Base-by-base conservation (phyloP, 2,113 vertebrate genomes). In the Carollia perspicillata region DNA sequence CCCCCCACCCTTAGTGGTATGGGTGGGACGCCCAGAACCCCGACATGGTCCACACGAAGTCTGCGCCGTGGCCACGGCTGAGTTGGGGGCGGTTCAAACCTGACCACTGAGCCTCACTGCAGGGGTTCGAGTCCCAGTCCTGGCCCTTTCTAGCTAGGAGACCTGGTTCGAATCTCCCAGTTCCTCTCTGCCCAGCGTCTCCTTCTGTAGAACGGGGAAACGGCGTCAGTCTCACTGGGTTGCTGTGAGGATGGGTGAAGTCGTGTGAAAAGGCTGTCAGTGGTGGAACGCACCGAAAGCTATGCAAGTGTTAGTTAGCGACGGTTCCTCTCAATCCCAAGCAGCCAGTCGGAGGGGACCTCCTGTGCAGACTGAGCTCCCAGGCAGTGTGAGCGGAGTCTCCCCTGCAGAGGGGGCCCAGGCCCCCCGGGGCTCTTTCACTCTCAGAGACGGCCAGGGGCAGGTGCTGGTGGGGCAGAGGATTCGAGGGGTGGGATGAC, bases 281-380 rank as follows among this genome's bases (percentile, higher is more conserved):
- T 5, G 0, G 6, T 14, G 20, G n/a, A 72, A 22, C 26, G 3
- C 28, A 49, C 28, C 33, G 4, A 30, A 26, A 60, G 71, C 66
- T 26, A 2, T 5, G 3, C n/a, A 14, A 51, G 13, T 14, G 17
- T 8, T 22, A 5, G 18, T 49, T 2, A 23, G 23, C 22, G 5
- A n/a, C 17, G 12, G 8, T 13, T 8, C 40, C 55, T 69, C 81
- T 87, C 42, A 0, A 28, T 13, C 12, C 47, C 14, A 37, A 89
- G n/a, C 0, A 10, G 3, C 10, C 0, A 5, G 20, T 4, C 0
- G 55, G 5, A 60, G 58, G 55, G 13, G 40, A 7, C 28, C 53
- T 28, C 26, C 17, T 6, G 6, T 0, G 0, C 9, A 0, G 8
- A 6, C 16, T 10, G 35, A 17, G 1, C 63, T 23, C 12, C 42